Percentiles rank a stretch among this genome's conserved stretches.
These are phyloP conservation scores for Drosophila mercatorum DNA, from an alignment of 2,888 invertebrate species.

Conservation along the genomic window DNA sequence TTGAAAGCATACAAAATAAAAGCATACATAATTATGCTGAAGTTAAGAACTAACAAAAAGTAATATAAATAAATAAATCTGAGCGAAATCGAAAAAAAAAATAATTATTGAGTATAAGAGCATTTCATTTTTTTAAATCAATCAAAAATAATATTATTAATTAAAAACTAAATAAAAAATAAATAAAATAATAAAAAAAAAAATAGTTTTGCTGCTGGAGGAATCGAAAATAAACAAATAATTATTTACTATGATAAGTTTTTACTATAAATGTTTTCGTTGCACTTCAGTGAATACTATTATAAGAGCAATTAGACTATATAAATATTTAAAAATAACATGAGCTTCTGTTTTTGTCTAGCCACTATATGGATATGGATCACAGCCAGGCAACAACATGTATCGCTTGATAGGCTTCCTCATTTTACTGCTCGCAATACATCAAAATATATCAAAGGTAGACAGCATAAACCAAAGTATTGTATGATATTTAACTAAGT, in stretches of 20 bases:
- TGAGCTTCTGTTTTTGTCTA: background rate
- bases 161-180: too few relatives aligned
- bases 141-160: too few relatives aligned
- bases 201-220: too few relatives aligned
- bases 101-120: too few relatives aligned
- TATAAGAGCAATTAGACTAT: background rate
- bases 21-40: conserved; percentile 17
- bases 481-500: too few relatives aligned
- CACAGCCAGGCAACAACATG: conserved; percentile 1
- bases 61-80: background rate
- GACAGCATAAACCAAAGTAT: background rate
- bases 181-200: too few relatives aligned
- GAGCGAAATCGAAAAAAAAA: background rate
- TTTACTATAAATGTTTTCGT: background rate
- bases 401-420: background rate
- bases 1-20: background rate
- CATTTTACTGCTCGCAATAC: background rate
- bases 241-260: background rate
- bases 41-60: background rate
- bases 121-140: too few relatives aligned
- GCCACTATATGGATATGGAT: background rate
- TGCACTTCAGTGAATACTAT: background rate
- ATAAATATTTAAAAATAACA: background rate
- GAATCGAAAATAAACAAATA: background rate
- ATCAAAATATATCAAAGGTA: background rate